A percentile compares a stretch with the other conserved stretches of the same genome.
Conservation (phyloP, 2,888 invertebrate genomes). For the Luperina testacea region DNA sequence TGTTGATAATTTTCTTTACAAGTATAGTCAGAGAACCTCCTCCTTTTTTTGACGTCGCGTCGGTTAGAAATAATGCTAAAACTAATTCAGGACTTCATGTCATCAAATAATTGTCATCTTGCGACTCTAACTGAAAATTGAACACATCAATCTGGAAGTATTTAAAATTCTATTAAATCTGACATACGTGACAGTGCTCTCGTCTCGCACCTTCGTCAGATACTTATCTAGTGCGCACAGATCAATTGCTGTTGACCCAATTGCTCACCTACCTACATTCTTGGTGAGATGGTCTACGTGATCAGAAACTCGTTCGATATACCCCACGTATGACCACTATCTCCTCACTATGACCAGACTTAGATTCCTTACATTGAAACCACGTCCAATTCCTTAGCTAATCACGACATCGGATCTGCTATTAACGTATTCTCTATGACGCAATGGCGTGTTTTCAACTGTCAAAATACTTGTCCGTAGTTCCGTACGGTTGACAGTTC, state of each 20-base stretch:
- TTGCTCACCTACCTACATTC: not conserved
- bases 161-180: not conserved
- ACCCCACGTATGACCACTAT: not conserved
- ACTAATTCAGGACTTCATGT: not conserved
- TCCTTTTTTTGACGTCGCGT: too few relatives aligned
- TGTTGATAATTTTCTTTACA: not conserved
- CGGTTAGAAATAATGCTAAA: not conserved
- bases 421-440: not conserved
- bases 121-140: not conserved
- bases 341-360: not conserved
- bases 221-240: not conserved
- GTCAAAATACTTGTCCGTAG: too few relatives aligned
- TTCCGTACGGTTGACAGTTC: too few relatives aligned
- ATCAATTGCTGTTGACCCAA: not conserved
- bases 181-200: not conserved
- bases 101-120: not conserved
- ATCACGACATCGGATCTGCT: too few relatives aligned
- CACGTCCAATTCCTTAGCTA: too few relatives aligned
- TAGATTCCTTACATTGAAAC: too few relatives aligned
- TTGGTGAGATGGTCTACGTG: conserved; percentile 1
- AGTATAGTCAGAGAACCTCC: not conserved
- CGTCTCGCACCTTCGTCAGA: not conserved
- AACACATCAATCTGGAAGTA: not conserved
- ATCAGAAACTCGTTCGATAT: not conserved
- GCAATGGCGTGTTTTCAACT: too few relatives aligned